Conservation (phyloP, 2,888 invertebrate genomes). For the Trissonchulus sp. region DNA sequence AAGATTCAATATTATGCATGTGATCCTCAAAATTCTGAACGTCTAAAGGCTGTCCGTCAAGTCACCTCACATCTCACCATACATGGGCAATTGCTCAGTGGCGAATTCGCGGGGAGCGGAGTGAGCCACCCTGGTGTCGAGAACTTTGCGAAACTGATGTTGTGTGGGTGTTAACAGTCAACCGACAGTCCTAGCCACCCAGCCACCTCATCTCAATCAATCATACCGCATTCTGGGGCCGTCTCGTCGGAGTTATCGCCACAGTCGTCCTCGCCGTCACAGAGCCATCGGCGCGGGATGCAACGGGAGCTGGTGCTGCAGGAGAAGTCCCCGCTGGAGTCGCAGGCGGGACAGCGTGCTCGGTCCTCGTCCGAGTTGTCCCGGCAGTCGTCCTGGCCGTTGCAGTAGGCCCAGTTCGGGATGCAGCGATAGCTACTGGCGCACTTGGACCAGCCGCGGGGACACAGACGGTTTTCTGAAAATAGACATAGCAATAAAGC, state of each 20-base stretch:
- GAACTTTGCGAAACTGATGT: too few species aligned
- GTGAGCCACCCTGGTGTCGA: too few species aligned
- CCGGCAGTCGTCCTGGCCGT: conserved; percentile 80
- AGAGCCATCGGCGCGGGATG: conserved; percentile 85
- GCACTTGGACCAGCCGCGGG: conserved; percentile 89
- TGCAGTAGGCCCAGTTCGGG: conserved; percentile 95
- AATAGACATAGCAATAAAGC: too few species aligned
- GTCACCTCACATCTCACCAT: too few species aligned
- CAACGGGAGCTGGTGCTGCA: conserved; percentile 58
- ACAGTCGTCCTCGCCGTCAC: conserved; percentile 94
- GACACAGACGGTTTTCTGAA: conserved; percentile 75
- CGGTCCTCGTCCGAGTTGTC: conserved; percentile 85
- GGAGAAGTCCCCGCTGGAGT: conserved; percentile 78
- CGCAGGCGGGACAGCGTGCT: conserved; percentile 83
- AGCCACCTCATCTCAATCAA: too few species aligned
- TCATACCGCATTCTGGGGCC: conserved; percentile 41
- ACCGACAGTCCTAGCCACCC: too few species aligned
- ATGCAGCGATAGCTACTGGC: conserved; percentile 69
- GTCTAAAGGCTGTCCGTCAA: too few species aligned
- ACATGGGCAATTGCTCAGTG: too few species aligned
- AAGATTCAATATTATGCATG: too few species aligned
- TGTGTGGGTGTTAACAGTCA: too few species aligned
- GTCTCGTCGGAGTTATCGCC: conserved; percentile 74
- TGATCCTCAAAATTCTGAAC: too few species aligned
- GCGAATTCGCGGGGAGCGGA: too few species aligned